These are phyloP conservation scores for Apamea monoglypha DNA, from an alignment of 2,888 invertebrate species.

Conservation along the genomic window DNA sequence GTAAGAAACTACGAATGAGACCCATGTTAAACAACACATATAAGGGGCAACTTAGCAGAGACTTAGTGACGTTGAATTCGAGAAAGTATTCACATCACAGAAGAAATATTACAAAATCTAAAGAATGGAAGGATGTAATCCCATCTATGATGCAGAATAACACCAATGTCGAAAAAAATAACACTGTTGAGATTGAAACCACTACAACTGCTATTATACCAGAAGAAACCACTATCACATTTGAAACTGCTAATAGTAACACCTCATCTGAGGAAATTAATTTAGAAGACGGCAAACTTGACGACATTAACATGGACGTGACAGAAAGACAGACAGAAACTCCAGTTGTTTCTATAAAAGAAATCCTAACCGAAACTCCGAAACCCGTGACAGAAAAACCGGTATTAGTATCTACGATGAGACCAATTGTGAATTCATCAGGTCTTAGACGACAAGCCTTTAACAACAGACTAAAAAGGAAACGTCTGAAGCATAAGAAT, in stretches of 20 bases:
- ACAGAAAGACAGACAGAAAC: slow-evolving; percentile 34
- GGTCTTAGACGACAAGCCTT: slow-evolving; percentile 80
- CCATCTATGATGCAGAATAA: slow-evolving; percentile 74
- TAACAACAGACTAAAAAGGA: slow-evolving; percentile 82
- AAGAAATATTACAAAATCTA: slow-evolving; percentile 79
- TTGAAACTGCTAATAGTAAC: slow-evolving; percentile 30
- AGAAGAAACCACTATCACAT: slow-evolving; percentile 55
- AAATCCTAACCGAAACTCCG: slow-evolving; percentile 59
- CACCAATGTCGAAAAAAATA: slow-evolving; percentile 65
- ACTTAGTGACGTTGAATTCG: slow-evolving; percentile 80
- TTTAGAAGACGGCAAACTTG: slow-evolving; percentile 53
- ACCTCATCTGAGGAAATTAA: slow-evolving; percentile 54
- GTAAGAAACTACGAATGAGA: slow-evolving; percentile 82
- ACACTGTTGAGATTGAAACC: slow-evolving; percentile 63
- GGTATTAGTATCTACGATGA: slow-evolving; percentile 65
- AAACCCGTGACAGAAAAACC: slow-evolving; percentile 71
- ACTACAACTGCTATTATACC: slow-evolving; percentile 61
- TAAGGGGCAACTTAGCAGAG: slow-evolving; percentile 82
- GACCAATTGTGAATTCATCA: slow-evolving; percentile 73
- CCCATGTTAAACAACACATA: slow-evolving; percentile 78
- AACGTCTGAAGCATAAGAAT: slow-evolving; percentile 81
- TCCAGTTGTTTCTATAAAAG: slow-evolving; percentile 63
- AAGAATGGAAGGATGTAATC: slow-evolving; percentile 79
- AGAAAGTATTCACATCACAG: slow-evolving; percentile 78
- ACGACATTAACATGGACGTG: slow-evolving; percentile 62